These are phyloP conservation scores for Epizoanthus stellaris DNA, from an alignment of 92 coral and sea anemone genomes.

Conservation along the genomic window DNA sequence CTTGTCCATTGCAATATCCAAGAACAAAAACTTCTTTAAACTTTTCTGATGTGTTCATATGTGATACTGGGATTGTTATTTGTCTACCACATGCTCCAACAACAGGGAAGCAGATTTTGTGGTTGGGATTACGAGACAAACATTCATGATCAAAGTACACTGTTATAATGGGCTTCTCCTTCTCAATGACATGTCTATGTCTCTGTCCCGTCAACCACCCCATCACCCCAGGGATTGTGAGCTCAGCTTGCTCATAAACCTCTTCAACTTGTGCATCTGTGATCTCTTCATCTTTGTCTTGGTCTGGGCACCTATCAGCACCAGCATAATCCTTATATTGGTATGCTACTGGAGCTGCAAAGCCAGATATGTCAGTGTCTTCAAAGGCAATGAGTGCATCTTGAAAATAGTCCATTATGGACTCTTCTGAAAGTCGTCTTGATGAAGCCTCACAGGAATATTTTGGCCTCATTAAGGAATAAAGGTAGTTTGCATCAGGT, in stretches of 20 bases:
- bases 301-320: neutral
- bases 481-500: constrained; percentile 49
- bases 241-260: neutral
- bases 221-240: constrained; percentile 12
- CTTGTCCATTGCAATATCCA: constrained; percentile 50
- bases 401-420: constrained; percentile 48
- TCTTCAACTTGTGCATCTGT: neutral
- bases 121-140: constrained; percentile 18
- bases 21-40: constrained; percentile 46
- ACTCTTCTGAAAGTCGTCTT: constrained; percentile 38
- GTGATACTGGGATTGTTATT: constrained; percentile 43
- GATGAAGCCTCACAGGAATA: constrained; percentile 46
- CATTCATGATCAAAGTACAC: constrained; percentile 30
- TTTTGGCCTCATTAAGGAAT: constrained; percentile 32
- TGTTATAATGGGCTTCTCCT: constrained; percentile 26
- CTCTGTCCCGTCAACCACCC: constrained; percentile 36
- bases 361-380: constrained; percentile 31
- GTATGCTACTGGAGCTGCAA: constrained; percentile 39
- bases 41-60: constrained; percentile 33
- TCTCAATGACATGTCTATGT: constrained; percentile 32
- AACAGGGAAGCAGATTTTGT: constrained; percentile 47
- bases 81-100: constrained; percentile 48
- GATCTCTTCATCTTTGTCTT: neutral
- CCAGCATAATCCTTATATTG: constrained; percentile 3
- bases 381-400: constrained; percentile 50